A percentile compares a stretch with the other conserved stretches of the same genome.
Evolutionary conservation across 2,888 invertebrate species (phyloP).

Genomic region (Norana najaformis): DNA sequence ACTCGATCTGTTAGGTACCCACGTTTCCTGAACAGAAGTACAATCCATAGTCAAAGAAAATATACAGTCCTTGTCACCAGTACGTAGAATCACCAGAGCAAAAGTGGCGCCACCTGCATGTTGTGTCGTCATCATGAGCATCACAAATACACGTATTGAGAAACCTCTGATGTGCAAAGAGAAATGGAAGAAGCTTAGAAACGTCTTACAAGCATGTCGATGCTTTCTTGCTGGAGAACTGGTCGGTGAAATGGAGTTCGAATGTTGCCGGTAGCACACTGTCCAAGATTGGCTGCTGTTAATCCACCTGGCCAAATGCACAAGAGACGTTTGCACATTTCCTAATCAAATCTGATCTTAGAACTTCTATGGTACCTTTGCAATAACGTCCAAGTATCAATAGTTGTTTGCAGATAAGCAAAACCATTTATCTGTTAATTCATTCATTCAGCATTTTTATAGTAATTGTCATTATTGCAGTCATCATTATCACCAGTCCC

Average conservation of each 20-base stretch:
- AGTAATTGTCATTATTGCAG: no score
- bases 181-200: neutral
- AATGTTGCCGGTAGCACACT: constrained; percentile 69
- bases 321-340: neutral
- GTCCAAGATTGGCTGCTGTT: constrained; percentile 54
- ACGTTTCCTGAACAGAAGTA: no score
- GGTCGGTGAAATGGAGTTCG: constrained; percentile 63
- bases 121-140: no score
- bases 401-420: neutral
- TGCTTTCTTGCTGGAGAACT: constrained; percentile 60
- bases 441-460: neutral
- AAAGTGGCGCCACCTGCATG: no score
- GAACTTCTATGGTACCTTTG: neutral
- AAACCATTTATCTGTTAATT: neutral
- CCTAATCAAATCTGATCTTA: neutral
- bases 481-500: no score
- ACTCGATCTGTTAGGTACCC: no score
- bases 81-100: no score
- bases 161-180: neutral
- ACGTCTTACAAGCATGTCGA: constrained; percentile 74
- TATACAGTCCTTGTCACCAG: no score
- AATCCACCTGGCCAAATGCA: constrained; percentile 46
- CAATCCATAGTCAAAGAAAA: no score
- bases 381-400: neutral
- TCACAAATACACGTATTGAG: no score